A percentile compares a stretch with the other conserved stretches of the same genome.
phyloP scores from a whole-genome alignment of 2,797 vertebrate genomes.

The Florisuga fusca region DNA sequence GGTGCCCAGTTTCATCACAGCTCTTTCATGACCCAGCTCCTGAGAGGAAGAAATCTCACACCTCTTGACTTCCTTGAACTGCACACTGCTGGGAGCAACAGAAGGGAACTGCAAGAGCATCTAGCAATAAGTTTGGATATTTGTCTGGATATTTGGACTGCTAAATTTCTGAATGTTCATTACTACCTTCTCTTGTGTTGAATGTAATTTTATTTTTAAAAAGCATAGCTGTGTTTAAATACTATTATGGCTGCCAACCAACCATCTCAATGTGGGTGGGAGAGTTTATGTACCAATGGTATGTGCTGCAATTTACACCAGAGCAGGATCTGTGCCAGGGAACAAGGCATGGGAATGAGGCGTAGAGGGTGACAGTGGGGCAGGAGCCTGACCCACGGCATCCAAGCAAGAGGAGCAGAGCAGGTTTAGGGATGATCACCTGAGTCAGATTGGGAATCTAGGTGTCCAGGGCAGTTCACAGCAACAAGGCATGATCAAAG shows the following conservation, averaged over 20 bases:
- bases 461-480: background rate
- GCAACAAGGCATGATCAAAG: background rate
- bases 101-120: background rate
- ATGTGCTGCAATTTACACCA: background rate
- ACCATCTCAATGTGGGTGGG: background rate
- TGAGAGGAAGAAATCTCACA: background rate
- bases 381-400: background rate
- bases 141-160: background rate
- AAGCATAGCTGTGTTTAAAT: background rate
- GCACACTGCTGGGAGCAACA: background rate
- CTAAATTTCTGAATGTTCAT: background rate
- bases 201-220: background rate
- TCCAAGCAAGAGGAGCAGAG: background rate
- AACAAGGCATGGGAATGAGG: background rate
- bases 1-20: background rate
- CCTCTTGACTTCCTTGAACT: background rate
- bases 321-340: background rate
- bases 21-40: background rate
- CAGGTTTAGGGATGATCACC: accelerated
- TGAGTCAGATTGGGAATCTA: background rate
- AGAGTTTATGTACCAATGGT: background rate
- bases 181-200: background rate
- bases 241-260: background rate
- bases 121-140: background rate
- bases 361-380: background rate